Conservation (phyloP, 1,140 invertebrate genomes). For the Sipha flava region DNA sequence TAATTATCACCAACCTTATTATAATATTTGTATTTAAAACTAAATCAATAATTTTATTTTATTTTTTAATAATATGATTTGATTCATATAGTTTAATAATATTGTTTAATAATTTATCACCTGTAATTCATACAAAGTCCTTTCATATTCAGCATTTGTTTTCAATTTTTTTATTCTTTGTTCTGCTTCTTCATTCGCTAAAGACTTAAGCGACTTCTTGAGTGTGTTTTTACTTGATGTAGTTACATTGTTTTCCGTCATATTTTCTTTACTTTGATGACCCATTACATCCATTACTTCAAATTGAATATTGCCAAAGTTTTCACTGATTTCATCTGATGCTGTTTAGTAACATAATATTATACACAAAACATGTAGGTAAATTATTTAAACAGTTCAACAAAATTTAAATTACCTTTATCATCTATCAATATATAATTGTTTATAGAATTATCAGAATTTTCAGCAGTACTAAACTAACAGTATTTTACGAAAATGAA, state of each 20-base stretch:
- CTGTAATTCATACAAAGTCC: not conserved
- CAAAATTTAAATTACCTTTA: too few relatives aligned
- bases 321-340: too few relatives aligned
- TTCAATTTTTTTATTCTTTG: not conserved
- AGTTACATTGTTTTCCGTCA: not conserved
- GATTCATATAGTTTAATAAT: too few relatives aligned
- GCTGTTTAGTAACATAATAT: too few relatives aligned
- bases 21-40: not conserved
- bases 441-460: too few relatives aligned
- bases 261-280: not conserved
- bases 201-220: not conserved
- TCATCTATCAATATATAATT: too few relatives aligned
- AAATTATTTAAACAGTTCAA: too few relatives aligned
- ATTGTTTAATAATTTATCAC: too few relatives aligned
- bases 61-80: too few relatives aligned
- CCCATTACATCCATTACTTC: not conserved
- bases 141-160: not conserved
- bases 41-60: not conserved
- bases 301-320: not conserved
- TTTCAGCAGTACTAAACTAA: too few relatives aligned
- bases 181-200: not conserved
- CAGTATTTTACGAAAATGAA: too few relatives aligned
- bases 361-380: too few relatives aligned
- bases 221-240: not conserved
- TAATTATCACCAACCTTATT: not conserved